These are phyloP conservation scores for Sminthurinus signatus DNA, from an alignment of 1,140 invertebrate species.

Conservation along the genomic window DNA sequence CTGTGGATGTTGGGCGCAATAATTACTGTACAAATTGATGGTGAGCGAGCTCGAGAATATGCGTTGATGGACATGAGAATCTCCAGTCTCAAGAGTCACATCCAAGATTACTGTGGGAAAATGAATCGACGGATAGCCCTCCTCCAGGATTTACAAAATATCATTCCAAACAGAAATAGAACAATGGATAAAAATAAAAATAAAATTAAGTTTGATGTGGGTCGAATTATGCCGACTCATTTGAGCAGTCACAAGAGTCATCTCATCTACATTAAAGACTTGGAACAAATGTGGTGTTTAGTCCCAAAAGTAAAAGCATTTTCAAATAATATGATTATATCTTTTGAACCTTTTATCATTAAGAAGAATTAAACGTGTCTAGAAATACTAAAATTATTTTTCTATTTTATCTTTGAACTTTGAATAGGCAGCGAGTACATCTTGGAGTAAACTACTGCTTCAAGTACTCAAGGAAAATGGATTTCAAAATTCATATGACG, in stretches of 20 bases:
- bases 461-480: slow-evolving; percentile 1
- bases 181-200: too few species aligned
- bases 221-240: background rate
- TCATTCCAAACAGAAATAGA: too few species aligned
- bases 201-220: too few species aligned
- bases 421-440: slow-evolving; percentile 35
- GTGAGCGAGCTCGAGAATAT: background rate
- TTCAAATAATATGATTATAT: background rate
- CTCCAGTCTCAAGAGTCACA: background rate
- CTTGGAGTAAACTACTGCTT: slow-evolving; percentile 31
- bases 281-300: slow-evolving; percentile 38
- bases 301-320: slow-evolving; percentile 33
- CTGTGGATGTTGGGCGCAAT: background rate
- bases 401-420: too few species aligned
- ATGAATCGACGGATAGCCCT: background rate
- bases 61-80: background rate
- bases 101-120: background rate
- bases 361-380: too few species aligned
- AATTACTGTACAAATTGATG: background rate
- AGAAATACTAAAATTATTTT: too few species aligned
- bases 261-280: slow-evolving; percentile 5
- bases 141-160: too few species aligned
- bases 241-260: background rate
- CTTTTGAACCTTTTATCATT: background rate
- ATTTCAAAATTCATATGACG: background rate